Base-by-base conservation (phyloP, 2,797 vertebrate genomes). In the Morelia viridis region DNA sequence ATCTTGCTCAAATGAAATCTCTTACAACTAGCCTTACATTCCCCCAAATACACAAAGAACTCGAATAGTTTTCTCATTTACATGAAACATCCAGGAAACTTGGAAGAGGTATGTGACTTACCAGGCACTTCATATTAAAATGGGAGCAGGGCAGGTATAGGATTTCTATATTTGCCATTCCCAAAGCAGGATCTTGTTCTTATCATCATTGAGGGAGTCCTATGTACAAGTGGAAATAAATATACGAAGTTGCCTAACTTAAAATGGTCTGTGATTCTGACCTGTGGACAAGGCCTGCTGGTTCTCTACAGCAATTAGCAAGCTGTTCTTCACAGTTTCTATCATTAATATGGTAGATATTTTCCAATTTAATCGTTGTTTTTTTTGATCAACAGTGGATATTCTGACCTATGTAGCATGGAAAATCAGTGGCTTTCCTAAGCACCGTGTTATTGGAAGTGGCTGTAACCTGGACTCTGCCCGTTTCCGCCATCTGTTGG, bases 351-450 rank as follows among this genome's bases (percentile, higher is more conserved):
- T 13, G n/a, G 24, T 7, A 35, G 3, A 50, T 0, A 46, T 24
- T 11, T 90, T 5, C 68, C 89, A 93, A 89, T 56, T 19, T 85
- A 71, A 15, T 53, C 50, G 8, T 53, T 53, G 4, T 28, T 58
- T 80, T 96, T 0, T 93, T 96, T 53, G 89, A 24, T 94, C 93
- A 50, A 6, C 92, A 99, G 99, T 99, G 97, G 99, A 99, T 96
- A 98, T 99, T 96, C 96, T 99, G 97, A 99, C 99, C 94, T 99
- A 99, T 0, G 99, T 99, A 96, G 98, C 99, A 89, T 99, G 99
- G 99, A 99, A 99, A 97, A 98, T 99, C 96, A 99, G 99, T 0
- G 99, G 99, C 58, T 98, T 99, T 96, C 99, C 99, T 86, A 98
- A 98, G 93, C 97, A 99, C 96, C 98, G 99, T 0, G 98, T 99